Evolutionary conservation across 2,797 vertebrate species (phyloP).

Genomic region (Eulemur coronatus): DNA sequence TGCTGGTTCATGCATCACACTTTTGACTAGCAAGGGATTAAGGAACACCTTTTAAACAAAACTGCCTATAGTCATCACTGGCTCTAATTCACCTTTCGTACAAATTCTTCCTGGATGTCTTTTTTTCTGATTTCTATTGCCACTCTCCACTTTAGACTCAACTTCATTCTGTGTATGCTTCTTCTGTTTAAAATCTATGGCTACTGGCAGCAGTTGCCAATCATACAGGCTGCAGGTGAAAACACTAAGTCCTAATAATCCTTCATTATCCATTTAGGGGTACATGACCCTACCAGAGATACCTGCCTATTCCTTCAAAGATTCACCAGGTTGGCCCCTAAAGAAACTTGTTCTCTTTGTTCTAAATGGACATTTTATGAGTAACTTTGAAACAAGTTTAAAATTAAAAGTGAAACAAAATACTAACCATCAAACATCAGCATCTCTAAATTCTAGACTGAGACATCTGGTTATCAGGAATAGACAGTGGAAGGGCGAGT

Average conservation of each 20-base stretch:
- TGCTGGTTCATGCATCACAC: background rate
- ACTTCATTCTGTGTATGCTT: background rate
- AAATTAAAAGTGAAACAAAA: slow-evolving; percentile 30
- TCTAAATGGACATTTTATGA: background rate
- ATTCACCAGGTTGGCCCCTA: background rate
- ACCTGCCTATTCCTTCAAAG: background rate
- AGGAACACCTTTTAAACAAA: background rate
- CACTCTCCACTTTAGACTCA: background rate
- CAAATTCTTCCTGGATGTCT: background rate
- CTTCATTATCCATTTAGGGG: background rate
- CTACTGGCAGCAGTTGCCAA: background rate
- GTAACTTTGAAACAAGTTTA: background rate
- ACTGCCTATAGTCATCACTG: background rate
- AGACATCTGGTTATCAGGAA: background rate
- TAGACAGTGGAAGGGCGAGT: background rate
- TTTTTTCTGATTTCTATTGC: background rate
- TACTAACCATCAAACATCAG: background rate
- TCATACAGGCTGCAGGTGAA: background rate
- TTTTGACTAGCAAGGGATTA: background rate
- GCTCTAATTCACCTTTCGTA: background rate
- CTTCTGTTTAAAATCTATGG: background rate
- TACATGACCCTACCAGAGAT: background rate
- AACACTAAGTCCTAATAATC: background rate
- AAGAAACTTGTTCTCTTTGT: background rate
- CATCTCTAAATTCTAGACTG: background rate